Evolutionary conservation across 2,888 invertebrate genomes (phyloP).

Genomic region (Yponomeuta cagnagella): DNA sequence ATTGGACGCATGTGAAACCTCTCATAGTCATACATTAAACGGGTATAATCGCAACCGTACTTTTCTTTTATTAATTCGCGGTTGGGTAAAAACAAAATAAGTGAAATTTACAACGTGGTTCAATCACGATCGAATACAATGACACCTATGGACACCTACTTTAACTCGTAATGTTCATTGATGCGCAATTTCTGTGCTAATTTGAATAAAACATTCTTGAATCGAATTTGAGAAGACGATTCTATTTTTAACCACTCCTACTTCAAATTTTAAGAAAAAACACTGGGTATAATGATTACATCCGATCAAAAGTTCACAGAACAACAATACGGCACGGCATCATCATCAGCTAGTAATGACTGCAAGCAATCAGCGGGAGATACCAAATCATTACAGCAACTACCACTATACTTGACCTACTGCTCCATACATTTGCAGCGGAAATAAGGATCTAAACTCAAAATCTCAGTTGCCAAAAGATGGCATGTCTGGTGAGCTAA

Average conservation of each 20-base stretch:
- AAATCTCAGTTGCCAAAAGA: not conserved
- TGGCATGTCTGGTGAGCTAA: not conserved
- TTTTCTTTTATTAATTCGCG: too few species aligned
- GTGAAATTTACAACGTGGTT: too few species aligned
- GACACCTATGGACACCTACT: too few species aligned
- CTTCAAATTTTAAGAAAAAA: not conserved
- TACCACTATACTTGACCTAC: not conserved
- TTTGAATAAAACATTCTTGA: too few species aligned
- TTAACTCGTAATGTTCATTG: too few species aligned
- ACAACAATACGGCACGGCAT: conserved; percentile 13
- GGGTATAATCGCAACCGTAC: too few species aligned
- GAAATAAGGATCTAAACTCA: not conserved
- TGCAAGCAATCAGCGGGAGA: conserved; percentile 37
- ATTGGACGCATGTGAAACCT: too few species aligned
- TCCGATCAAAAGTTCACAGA: conserved; percentile 9
- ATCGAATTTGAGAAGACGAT: too few species aligned
- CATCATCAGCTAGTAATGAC: conserved; percentile 41
- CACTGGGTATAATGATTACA: not conserved
- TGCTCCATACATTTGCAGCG: not conserved
- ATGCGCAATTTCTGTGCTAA: too few species aligned
- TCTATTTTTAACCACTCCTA: not conserved
- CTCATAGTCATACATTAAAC: too few species aligned
- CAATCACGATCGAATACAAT: too few species aligned
- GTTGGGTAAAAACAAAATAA: too few species aligned
- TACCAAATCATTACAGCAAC: conserved; percentile 68